Percentiles rank a stretch among this genome's conserved stretches.
These are phyloP conservation scores for Hirtodrosophila duncani DNA, from an alignment of 2,888 invertebrate species.

Conservation along the genomic window DNA sequence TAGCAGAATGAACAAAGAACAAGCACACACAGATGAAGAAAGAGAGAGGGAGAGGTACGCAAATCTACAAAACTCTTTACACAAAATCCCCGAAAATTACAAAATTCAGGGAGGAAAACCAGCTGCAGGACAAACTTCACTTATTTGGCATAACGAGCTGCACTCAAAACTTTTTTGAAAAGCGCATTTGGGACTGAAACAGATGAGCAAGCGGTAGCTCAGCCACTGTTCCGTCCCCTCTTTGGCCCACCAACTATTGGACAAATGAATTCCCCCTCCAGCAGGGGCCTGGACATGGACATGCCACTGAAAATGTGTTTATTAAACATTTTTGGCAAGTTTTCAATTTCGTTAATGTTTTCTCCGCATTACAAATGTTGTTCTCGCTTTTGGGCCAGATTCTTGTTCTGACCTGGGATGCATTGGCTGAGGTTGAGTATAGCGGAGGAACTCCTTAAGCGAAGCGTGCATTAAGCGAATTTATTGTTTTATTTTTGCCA, in stretches of 20 bases:
- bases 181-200: slow-evolving; percentile 30
- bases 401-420: no score
- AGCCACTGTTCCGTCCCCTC: background rate
- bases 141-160: slow-evolving; percentile 60
- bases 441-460: no score
- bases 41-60: no score
- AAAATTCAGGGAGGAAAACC: slow-evolving; percentile 33
- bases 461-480: no score
- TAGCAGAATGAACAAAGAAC: slow-evolving; percentile 36
- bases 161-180: slow-evolving; percentile 53
- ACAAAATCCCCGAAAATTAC: slow-evolving; percentile 28
- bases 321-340: slow-evolving; percentile 66
- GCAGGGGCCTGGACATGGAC: no score
- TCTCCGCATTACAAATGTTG: slow-evolving; percentile 5
- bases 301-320: slow-evolving; percentile 46
- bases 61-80: slow-evolving; percentile 16
- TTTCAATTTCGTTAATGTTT: slow-evolving; percentile 66
- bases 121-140: slow-evolving; percentile 39
- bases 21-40: no score
- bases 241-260: no score
- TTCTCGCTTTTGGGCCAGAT: no score
- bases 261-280: no score
- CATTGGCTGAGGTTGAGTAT: no score
- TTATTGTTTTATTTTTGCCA: slow-evolving; percentile 47
- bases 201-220: no score